Percentiles rank a stretch among this genome's conserved stretches.
phyloP scores from a whole-genome alignment of 2,888 invertebrate species.

The Julus scanicus region DNA sequence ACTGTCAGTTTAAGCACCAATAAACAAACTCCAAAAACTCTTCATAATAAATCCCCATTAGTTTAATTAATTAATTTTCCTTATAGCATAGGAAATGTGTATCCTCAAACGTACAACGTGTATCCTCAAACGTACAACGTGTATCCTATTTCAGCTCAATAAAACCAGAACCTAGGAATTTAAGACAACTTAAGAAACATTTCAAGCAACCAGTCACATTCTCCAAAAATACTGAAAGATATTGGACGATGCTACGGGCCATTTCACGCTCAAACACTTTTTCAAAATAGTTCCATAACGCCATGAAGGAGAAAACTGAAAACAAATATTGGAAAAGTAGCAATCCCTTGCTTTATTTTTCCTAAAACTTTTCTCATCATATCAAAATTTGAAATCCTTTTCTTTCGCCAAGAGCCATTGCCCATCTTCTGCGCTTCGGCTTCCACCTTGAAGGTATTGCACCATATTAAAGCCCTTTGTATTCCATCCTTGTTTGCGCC shows the following conservation, averaged over 20 bases:
- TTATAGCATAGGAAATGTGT: no score
- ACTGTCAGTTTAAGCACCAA: no score
- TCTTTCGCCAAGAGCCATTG: conserved; percentile 6
- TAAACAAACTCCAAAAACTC: no score
- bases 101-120: no score
- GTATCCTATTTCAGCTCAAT: no score
- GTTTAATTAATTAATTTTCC: no score
- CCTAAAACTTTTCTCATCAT: conserved; percentile 15
- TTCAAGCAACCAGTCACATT: background rate
- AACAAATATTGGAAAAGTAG: conserved; percentile 31
- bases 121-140: no score
- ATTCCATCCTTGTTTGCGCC: conserved; percentile 23
- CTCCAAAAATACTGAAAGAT: background rate
- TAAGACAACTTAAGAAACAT: background rate
- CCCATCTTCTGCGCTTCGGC: background rate
- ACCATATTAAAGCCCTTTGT: conserved; percentile 37
- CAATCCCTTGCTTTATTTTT: conserved; percentile 13
- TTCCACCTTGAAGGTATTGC: conserved; percentile 32
- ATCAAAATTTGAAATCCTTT: conserved; percentile 36
- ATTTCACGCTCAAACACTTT: background rate
- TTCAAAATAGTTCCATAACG: background rate
- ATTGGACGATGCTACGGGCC: background rate
- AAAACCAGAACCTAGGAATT: no score
- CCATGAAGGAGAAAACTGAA: background rate
- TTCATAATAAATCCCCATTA: no score